Base-by-base conservation (phyloP, 1,140 invertebrate genomes). In the Scaptomyza pallida region DNA sequence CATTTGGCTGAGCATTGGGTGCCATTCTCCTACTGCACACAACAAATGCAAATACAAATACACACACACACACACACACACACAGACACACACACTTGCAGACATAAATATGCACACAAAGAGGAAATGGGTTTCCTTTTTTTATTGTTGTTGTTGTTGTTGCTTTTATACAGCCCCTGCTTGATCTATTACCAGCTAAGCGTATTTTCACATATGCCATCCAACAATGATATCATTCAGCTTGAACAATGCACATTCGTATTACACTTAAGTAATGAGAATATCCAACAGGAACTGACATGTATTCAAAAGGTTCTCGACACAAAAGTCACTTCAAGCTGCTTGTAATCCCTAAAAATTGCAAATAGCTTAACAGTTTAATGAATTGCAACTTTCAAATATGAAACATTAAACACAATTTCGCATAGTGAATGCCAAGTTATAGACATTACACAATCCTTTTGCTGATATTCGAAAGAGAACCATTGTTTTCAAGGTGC, bases 1-100 rank as follows among this genome's bases (percentile, higher is more conserved):
- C 44, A 54, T 72, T 67, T 61, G 43, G 48, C 33, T 57, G 40
- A 23, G 52, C 51, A 52, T 47, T 67, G 63, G 69, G 63, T 48
- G 54, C 62, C 47, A 64, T 44, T 51, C 56, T 56, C 50, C 2
- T 59, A 69, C 37, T 67, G 64, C 60, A 30, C 56, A 68, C 45
- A 60, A 68, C 64, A 62, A 52, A 62, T 52, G 43, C 54, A 15
- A 30, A 44, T n/a, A 52, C 47, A 26, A 13, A 45, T 47, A 60
- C 30, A 50, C 33, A 37, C 30, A 48, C 23, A 52, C 21, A 35
- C 48, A 15, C 3, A 2, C 8, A 19, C 9, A 35, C 16, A 33
- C 15, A 44, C 13, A 35, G n/a, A 56, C 12, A 48, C 10, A 40
- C 16, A 40, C 15, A 48, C n/a, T n/a, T n/a, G n/a, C n/a, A n/a